Base-by-base conservation (phyloP, 23 tunicate species). In the Diplosoma virens region DNA sequence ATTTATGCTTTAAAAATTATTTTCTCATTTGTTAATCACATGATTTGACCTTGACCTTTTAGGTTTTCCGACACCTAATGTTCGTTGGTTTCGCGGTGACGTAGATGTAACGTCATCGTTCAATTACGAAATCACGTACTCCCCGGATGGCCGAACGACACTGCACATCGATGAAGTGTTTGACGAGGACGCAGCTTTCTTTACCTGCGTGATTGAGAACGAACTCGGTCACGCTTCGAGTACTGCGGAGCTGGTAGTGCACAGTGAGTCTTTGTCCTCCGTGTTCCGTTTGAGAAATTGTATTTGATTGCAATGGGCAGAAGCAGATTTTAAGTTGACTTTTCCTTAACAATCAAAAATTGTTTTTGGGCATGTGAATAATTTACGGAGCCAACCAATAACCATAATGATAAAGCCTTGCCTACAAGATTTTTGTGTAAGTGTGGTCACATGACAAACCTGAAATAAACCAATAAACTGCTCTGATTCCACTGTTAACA, bases 21-120 rank as follows among this genome's bases (percentile, higher is more conserved):
- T 21, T 23, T 66, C 46, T 30, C 18, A 34, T 6, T 18, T 23
- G 17, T 20, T 66, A 56, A 11, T 56, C 20, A 11, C 6, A 16
- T 11, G 25, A 11, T 56, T 56, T 14, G 0, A 25, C 9, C 34
- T n/a, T n/a, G n/a, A n/a, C n/a, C n/a, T n/a, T 36, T 5, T 63
- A 90, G 97, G 97, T 22, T 68, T 66, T 7, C 97, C 97, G 54
- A 72, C 80, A 3, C 97, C 97, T 22, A 85, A 83, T 2, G 84
- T 92, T n/a, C 85, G 80, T 14, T 92, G 97, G 97, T 85, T 70
- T 69, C 88, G 71, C 54, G 84, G 90, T 22, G 76, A 73, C 52
- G 71, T 48, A 14, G 97, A 92, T 60, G 97, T 92, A 28, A 80
- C 87, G 58, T 45, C 74, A 37, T 85, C 97, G 25, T 32, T 67